Evolutionary conservation across 2,113 vertebrate genomes (phyloP).

Genomic region (Sinocyclocheilus anophthalmus): DNA sequence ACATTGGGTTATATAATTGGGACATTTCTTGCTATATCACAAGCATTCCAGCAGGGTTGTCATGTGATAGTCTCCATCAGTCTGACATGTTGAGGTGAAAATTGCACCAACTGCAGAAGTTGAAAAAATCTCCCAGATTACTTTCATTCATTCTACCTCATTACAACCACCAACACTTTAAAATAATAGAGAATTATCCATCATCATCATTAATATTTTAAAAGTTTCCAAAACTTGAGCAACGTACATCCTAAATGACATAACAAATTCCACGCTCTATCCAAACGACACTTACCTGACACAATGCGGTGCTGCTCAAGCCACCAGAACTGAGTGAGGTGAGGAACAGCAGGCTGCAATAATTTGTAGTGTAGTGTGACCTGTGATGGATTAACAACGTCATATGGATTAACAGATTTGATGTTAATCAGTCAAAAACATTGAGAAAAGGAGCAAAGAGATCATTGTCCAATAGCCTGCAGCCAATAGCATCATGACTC

Average conservation of each 20-base stretch:
- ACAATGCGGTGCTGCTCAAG: constrained; percentile 45
- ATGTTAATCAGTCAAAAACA: constrained; percentile 75
- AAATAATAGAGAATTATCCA: not conserved
- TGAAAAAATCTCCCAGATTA: not conserved
- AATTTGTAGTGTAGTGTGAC: constrained; percentile 82
- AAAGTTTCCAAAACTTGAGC: not conserved
- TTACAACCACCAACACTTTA: not conserved
- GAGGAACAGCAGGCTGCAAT: constrained; percentile 56
- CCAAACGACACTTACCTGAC: constrained; percentile 65
- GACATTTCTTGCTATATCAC: not conserved
- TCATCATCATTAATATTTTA: not conserved
- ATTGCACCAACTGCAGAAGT: not conserved
- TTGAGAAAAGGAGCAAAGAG: constrained; percentile 28
- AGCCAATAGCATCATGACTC: constrained; percentile 29
- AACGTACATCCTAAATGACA: not conserved
- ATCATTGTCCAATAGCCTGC: constrained; percentile 19
- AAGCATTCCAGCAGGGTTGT: not conserved
- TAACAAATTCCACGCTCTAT: not conserved
- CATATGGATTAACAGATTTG: constrained; percentile 83
- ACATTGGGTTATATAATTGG: not conserved
- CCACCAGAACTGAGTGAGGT: constrained; percentile 60
- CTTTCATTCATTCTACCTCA: not conserved
- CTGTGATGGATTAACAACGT: constrained; percentile 82
- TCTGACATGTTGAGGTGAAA: not conserved
- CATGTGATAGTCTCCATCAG: not conserved